Evolutionary conservation across 2,797 vertebrate species (phyloP).

Genomic region (Cephalopachus bancanus): DNA sequence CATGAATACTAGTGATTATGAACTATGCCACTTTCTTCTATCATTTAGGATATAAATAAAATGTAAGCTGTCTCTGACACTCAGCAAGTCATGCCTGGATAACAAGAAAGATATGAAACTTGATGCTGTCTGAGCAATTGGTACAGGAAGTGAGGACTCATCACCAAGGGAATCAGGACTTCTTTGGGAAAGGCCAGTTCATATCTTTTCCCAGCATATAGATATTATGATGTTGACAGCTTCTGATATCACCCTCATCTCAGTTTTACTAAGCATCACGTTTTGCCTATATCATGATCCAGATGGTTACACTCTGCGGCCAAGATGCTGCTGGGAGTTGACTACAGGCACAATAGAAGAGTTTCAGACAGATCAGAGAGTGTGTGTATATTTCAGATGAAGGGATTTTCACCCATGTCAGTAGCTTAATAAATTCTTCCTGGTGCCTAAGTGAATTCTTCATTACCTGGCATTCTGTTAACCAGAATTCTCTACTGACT

Average conservation of each 20-base stretch:
- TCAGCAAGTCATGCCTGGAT: not conserved
- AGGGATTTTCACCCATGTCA: not conserved
- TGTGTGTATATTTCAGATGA: not conserved
- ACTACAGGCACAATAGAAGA: not conserved
- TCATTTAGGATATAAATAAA: not conserved
- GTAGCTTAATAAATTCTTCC: conserved; percentile 4
- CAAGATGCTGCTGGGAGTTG: not conserved
- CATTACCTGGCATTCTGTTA: not conserved
- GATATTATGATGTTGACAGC: not conserved
- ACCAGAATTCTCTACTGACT: conserved; percentile 2
- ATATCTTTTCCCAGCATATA: not conserved
- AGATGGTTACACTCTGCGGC: conserved; percentile 22
- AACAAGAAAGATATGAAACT: not conserved
- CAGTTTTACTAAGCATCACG: conserved; percentile 4
- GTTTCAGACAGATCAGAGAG: not conserved
- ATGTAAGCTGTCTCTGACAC: not conserved
- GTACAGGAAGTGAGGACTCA: not conserved
- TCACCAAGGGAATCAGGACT: not conserved
- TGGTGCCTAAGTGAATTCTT: not conserved
- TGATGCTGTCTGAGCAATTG: not conserved
- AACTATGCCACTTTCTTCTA: not conserved
- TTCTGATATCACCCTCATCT: not conserved
- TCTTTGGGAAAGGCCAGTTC: conserved; percentile 29
- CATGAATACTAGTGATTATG: not conserved
- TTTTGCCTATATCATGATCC: not conserved